Conservation (phyloP, 1,140 invertebrate species). For the Lanistes nyassanus region DNA sequence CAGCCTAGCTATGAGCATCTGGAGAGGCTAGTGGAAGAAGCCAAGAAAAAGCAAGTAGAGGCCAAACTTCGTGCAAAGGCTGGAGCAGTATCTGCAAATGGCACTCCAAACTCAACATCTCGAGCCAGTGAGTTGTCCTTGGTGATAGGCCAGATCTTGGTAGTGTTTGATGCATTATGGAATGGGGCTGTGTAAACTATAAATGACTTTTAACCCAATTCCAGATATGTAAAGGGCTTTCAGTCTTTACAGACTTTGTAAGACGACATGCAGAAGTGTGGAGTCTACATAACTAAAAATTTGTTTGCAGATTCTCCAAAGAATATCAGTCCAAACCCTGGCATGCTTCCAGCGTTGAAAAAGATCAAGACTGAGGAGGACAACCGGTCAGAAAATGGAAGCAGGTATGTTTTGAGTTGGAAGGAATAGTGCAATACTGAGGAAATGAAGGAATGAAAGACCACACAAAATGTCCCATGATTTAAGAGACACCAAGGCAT, state of each 20-base stretch:
- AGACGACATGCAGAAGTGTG: not conserved
- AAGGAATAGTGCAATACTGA: too few species aligned
- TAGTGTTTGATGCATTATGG: not conserved
- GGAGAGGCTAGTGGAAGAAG: conserved; percentile 80
- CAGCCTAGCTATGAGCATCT: conserved; percentile 79
- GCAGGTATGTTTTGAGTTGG: not conserved
- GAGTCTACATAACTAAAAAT: conserved; percentile 1
- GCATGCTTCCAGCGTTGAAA: conserved; percentile 33
- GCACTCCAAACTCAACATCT: conserved; percentile 60
- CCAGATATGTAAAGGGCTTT: not conserved
- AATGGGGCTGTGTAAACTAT: not conserved
- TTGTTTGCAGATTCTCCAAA: conserved; percentile 51
- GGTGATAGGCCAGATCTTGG: not conserved
- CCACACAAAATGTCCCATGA: too few species aligned
- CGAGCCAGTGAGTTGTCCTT: conserved; percentile 46
- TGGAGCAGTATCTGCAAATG: conserved; percentile 49
- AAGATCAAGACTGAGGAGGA: conserved; percentile 44
- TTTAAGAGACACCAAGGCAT: too few species aligned
- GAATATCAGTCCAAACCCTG: conserved; percentile 51
- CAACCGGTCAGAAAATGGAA: conserved; percentile 36
- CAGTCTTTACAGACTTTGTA: not conserved
- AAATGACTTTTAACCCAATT: not conserved
- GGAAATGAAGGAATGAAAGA: too few species aligned
- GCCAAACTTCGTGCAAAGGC: conserved; percentile 75
- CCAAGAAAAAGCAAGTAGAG: conserved; percentile 80